phyloP scores from a whole-genome alignment of 2,888 invertebrate species.

The Girardia tigrina region DNA sequence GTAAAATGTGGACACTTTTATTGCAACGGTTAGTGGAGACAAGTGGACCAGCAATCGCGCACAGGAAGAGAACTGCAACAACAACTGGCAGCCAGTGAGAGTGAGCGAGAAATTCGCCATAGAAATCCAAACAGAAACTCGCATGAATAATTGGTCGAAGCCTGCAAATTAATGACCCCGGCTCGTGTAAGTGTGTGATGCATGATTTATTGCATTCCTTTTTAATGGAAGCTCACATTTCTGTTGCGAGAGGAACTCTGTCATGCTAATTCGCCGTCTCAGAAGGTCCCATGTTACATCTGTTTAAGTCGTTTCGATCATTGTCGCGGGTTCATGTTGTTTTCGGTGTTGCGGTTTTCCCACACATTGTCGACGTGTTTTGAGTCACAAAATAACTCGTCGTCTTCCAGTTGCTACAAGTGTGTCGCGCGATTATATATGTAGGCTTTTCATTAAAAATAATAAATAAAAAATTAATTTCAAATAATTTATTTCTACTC shows the following conservation, averaged over 20 bases:
- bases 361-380: neutral
- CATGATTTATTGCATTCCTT: conserved; percentile 17
- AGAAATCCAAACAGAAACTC: conserved; percentile 23
- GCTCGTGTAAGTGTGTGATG: conserved; percentile 8
- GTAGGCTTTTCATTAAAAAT: too few species aligned
- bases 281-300: neutral
- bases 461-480: too few species aligned
- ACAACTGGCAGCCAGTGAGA: conserved; percentile 15
- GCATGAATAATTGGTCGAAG: conserved; percentile 23
- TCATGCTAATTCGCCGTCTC: conserved; percentile 12
- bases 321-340: neutral
- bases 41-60: conserved; percentile 20
- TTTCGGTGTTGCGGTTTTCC: neutral
- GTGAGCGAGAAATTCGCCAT: conserved; percentile 20
- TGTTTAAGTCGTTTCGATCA: neutral
- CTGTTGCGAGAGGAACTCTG: neutral
- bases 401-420: too few species aligned
- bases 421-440: too few species aligned
- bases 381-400: too few species aligned
- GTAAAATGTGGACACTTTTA: conserved; percentile 17
- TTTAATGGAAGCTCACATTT: neutral
- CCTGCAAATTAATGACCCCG: conserved; percentile 19
- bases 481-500: neutral
- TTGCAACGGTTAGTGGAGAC: conserved; percentile 14
- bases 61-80: conserved; percentile 6